These are phyloP conservation scores for Lysiphlebus fabarum DNA, from an alignment of 1,140 invertebrate species.

Conservation along the genomic window DNA sequence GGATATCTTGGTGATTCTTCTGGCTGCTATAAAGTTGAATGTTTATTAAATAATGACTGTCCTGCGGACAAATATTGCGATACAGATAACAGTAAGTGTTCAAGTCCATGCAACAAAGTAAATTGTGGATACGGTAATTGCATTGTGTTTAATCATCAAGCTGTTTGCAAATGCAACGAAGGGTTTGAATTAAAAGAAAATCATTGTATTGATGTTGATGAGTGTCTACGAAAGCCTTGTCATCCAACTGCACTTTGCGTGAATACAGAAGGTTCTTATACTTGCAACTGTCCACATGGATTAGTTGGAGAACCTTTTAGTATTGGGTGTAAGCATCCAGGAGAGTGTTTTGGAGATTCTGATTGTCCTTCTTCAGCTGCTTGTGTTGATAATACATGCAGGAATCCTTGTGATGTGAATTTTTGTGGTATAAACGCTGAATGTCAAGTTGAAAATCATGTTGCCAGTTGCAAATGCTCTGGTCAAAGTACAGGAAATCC, in stretches of 20 bases:
- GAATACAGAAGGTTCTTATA: conserved; percentile 73
- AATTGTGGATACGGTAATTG: conserved; percentile 75
- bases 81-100: conserved; percentile 70
- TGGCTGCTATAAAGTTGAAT: conserved; percentile 83
- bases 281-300: conserved; percentile 72
- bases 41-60: conserved; percentile 73
- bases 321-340: conserved; percentile 69
- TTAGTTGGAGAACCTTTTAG: conserved; percentile 73
- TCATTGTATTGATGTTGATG: conserved; percentile 77
- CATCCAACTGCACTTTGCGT: conserved; percentile 73
- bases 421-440: conserved; percentile 73
- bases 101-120: conserved; percentile 71
- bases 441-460: conserved; percentile 67
- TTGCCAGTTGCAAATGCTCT: conserved; percentile 72
- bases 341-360: conserved; percentile 74
- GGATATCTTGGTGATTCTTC: conserved; percentile 79
- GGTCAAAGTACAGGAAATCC: conserved; percentile 74
- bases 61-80: conserved; percentile 72
- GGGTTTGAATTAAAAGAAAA: conserved; percentile 69
- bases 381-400: conserved; percentile 74
- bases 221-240: conserved; percentile 75
- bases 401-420: conserved; percentile 72
- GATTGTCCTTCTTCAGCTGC: conserved; percentile 76
- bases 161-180: conserved; percentile 69
- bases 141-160: conserved; percentile 65